phyloP scores from a whole-genome alignment of 23 tunicate species.

The Aplidium turbinatum region DNA sequence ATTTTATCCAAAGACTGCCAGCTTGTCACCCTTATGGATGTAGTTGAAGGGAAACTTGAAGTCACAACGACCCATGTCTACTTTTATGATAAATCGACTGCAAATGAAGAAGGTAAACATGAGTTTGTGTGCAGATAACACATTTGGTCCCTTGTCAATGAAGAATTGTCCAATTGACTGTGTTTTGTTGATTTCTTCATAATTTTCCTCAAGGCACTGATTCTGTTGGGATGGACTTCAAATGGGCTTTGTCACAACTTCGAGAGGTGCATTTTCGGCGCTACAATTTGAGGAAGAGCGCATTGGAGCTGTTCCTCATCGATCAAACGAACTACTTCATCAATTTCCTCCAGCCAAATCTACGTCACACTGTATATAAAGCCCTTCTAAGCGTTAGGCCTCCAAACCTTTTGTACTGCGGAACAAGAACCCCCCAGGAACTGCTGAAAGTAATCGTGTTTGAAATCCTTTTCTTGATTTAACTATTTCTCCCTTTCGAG shows the following conservation, averaged over 20 bases:
- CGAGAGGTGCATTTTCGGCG: conserved; percentile 92
- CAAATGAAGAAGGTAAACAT: conserved; percentile 68
- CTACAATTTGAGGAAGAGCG: conserved; percentile 83
- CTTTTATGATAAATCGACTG: conserved; percentile 69
- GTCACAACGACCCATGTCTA: conserved; percentile 90
- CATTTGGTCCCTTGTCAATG: too few relatives aligned
- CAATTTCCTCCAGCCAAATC: conserved; percentile 55
- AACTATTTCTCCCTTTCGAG: too few relatives aligned
- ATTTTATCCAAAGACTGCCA: conserved; percentile 72
- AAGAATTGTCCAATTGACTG: background rate
- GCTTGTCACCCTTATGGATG: conserved; percentile 92
- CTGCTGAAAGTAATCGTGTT: conserved; percentile 86
- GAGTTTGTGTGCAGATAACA: too few relatives aligned
- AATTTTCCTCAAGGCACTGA: background rate
- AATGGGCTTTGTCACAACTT: conserved; percentile 88
- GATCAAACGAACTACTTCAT: conserved; percentile 97
- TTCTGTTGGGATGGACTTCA: conserved; percentile 69
- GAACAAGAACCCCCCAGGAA: conserved; percentile 78
- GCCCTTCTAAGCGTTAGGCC: conserved; percentile 74
- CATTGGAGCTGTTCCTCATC: conserved; percentile 87
- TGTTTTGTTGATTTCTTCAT: background rate
- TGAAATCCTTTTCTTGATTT: too few relatives aligned
- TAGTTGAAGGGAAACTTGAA: conserved; percentile 76
- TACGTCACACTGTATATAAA: conserved; percentile 55
- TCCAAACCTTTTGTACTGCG: conserved; percentile 79